Evolutionary conservation across 2,888 invertebrate genomes (phyloP).

Genomic region (Furcula furcula): DNA sequence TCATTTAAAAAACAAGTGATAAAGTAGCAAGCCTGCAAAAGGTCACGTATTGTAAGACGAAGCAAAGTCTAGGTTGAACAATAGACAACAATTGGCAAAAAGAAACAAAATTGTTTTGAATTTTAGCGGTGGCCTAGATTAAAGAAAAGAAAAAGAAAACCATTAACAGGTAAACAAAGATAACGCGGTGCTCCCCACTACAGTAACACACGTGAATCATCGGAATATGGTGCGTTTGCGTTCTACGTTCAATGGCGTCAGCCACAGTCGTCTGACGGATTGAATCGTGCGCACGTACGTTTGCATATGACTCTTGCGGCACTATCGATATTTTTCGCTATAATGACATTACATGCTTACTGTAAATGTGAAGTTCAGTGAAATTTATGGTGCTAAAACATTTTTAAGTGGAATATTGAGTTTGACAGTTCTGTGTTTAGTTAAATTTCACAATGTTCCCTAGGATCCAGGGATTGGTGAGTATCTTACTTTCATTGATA

Average conservation of each 20-base stretch:
- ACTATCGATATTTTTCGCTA: conserved; percentile 29
- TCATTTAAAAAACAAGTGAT: too few species aligned
- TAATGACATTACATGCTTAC: conserved; percentile 36
- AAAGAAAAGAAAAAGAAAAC: neutral
- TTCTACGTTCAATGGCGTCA: conserved; percentile 6
- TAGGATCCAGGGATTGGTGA: conserved; percentile 75
- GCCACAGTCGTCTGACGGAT: conserved; percentile 46
- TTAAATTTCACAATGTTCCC: conserved; percentile 63
- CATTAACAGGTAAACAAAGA: conserved; percentile 27
- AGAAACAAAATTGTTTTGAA: neutral
- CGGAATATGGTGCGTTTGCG: conserved; percentile 13
- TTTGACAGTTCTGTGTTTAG: conserved; percentile 36
- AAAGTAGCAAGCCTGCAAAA: too few species aligned
- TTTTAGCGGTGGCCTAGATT: neutral
- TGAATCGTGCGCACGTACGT: conserved; percentile 56
- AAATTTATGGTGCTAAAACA: conserved; percentile 40
- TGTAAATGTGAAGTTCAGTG: conserved; percentile 42
- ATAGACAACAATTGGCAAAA: neutral
- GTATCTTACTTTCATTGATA: conserved; percentile 24
- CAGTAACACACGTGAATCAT: conserved; percentile 25
- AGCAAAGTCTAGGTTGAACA: neutral
- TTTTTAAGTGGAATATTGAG: conserved; percentile 34
- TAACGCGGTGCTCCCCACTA: conserved; percentile 13
- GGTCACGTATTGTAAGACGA: neutral
- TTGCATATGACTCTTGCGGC: conserved; percentile 30